Conservation (phyloP, 1,140 invertebrate genomes). For the Bombus superbus region DNA sequence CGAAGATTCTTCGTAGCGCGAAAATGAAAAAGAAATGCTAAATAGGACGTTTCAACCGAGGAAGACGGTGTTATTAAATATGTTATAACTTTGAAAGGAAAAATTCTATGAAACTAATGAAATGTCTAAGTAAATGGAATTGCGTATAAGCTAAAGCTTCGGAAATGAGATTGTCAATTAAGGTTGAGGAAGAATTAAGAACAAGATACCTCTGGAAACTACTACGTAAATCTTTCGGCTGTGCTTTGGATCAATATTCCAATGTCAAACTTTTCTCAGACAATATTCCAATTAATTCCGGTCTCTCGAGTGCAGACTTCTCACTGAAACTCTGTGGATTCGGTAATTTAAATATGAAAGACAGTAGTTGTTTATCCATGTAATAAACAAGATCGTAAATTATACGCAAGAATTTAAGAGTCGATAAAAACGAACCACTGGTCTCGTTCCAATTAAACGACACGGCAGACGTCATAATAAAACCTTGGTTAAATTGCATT, state of each 20-base stretch:
- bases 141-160: fast-evolving
- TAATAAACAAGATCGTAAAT: background rate
- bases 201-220: background rate
- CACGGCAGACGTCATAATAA: background rate
- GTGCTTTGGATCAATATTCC: background rate
- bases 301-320: too few species aligned
- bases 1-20: too few species aligned
- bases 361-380: background rate
- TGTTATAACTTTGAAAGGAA: background rate
- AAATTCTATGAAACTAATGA: background rate
- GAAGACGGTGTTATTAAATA: background rate
- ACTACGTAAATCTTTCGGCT: too few species aligned
- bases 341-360: background rate
- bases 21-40: background rate
- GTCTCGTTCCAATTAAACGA: background rate
- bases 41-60: background rate
- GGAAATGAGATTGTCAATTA: background rate
- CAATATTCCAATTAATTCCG: background rate
- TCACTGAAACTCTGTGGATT: too few species aligned
- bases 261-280: background rate
- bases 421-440: background rate
- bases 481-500: conserved; percentile 18
- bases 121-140: background rate
- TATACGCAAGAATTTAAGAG: background rate
- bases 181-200: background rate